These are phyloP conservation scores for Ochotona curzoniae DNA, from an alignment of 2,113 vertebrate species.

Conservation along the genomic window DNA sequence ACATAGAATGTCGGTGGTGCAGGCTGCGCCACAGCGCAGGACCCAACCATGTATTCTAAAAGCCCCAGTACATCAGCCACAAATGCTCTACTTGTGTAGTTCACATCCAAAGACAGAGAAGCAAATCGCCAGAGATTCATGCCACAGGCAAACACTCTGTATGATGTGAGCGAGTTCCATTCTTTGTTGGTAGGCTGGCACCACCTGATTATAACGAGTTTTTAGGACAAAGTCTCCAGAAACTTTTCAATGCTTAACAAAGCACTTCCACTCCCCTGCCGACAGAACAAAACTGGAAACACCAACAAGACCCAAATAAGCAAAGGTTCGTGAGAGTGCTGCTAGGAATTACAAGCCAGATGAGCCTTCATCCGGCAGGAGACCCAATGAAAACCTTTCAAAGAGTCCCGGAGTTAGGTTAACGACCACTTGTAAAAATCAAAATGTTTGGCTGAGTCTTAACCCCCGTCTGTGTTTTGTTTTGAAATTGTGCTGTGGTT, in stretches of 20 bases:
- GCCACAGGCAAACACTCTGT: not conserved
- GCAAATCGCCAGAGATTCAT: not conserved
- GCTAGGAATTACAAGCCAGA: conserved; percentile 50
- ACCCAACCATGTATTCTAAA: not conserved
- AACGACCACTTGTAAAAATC: conserved; percentile 22
- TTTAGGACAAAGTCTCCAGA: not conserved
- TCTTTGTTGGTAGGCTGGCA: not conserved
- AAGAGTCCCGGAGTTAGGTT: not conserved
- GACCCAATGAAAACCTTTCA: not conserved
- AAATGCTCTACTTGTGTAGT: not conserved
- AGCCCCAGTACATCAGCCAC: not conserved
- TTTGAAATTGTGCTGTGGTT: not conserved
- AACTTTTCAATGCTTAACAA: not conserved
- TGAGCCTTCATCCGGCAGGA: conserved; percentile 49
- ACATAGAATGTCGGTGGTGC: no score
- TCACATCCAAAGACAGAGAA: not conserved
- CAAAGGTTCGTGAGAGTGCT: not conserved
- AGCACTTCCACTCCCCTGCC: not conserved
- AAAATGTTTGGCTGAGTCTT: not conserved
- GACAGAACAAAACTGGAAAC: conserved; percentile 4
- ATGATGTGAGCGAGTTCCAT: not conserved
- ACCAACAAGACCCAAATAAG: conserved; percentile 46
- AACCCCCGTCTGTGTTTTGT: not conserved
- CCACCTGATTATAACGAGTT: not conserved
- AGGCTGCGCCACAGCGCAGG: no score